Evolutionary conservation across 2,888 invertebrate species (phyloP), one percentile per base, ranked within the genome.

Genomic region (Alloscopus bannaensis): DNA sequence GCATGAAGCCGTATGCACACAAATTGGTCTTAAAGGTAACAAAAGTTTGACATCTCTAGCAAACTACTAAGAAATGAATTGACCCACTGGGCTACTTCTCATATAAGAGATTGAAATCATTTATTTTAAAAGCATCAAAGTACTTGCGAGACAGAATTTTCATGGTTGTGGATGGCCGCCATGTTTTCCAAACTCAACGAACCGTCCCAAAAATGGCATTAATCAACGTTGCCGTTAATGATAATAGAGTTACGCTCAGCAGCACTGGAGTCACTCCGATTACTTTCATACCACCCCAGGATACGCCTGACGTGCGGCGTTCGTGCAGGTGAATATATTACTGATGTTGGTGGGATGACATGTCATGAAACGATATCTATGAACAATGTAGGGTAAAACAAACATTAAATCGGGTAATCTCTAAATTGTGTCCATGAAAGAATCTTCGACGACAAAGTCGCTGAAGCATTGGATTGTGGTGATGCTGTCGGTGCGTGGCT

Each of bases 401-500:
- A n/a, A n/a, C n/a, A n/a, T n/a, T n/a, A n/a, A n/a, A n/a, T n/a
- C n/a, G n/a, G n/a, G n/a, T n/a, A n/a, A n/a, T n/a, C n/a, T n/a
- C n/a, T n/a, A n/a, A n/a, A n/a, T n/a, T n/a, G n/a, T n/a, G n/a
- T n/a, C n/a, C n/a, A n/a, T n/a, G n/a, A 42, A 3, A 86, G 86
- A 64, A 77, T 86, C 52, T 85, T 88, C 86, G 87, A 87, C 42
- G 89, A 87, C 42, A 68, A 84, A 36, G 85, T 88, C 3, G 66
- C 84, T 22, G 42, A 40, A 36, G 88, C 88, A 20, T 77, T 87
- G 70, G 90, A 90, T 82, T 90, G 90, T 87, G 90, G 90, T 1
- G 88, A 88, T 29, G 87, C 87, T 42, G 89, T 87, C 6, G 87
- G 88, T 1, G 86, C 87, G n/a, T 90, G 90, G 90, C 83, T 90